phyloP scores from a whole-genome alignment of 2,888 invertebrate genomes.

The Creontiades dilutus region DNA sequence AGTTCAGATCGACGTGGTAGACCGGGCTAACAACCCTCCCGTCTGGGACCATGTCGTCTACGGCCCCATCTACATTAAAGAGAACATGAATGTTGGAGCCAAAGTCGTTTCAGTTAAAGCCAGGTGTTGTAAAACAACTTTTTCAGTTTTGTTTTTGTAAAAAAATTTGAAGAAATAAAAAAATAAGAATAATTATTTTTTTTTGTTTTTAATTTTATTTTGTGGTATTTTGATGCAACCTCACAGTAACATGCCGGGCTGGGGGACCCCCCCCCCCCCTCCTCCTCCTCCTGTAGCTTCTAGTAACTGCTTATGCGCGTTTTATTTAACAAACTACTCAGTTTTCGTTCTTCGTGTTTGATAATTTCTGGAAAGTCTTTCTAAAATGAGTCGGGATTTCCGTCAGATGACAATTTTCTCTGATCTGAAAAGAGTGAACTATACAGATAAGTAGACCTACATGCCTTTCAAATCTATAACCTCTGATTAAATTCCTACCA shows the following conservation, averaged over 20 bases:
- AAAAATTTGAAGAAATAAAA: not conserved
- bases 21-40: constrained; percentile 98
- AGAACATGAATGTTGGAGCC: constrained; percentile 98
- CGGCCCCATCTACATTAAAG: constrained; percentile 98
- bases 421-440: too few species aligned
- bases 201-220: constrained; percentile 35
- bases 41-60: constrained; percentile 98
- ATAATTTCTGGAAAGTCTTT: too few species aligned
- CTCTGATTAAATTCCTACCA: too few species aligned
- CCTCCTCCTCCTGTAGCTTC: not conserved
- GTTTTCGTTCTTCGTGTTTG: too few species aligned
- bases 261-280: not conserved
- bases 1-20: constrained; percentile 99
- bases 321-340: not conserved
- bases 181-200: not conserved
- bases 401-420: too few species aligned
- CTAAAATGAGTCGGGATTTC: too few species aligned
- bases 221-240: constrained; percentile 69
- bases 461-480: too few species aligned
- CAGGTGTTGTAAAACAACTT: constrained; percentile 82
- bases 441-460: too few species aligned
- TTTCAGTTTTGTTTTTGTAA: constrained; percentile 74
- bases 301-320: not conserved
- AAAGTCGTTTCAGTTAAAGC: constrained; percentile 99
- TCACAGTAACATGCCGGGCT: constrained; percentile 58